Evolutionary conservation across 30 jellyfish, hydroid and myxozoan genomes (phyloP), one percentile per base, ranked within the genome.

Genomic region (Mastigias papua): DNA sequence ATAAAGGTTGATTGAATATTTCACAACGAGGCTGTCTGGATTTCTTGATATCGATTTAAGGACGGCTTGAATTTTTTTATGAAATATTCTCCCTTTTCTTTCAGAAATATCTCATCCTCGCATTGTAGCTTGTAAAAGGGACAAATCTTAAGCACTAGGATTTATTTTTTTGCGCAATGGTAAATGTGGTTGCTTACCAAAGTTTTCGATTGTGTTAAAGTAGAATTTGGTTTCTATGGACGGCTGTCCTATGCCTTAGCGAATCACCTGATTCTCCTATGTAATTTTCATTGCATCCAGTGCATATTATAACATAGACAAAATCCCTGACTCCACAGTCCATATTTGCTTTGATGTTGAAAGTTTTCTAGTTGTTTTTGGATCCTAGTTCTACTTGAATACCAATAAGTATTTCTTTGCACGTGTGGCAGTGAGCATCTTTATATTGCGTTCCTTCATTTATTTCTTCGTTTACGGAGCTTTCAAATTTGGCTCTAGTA

Each of bases 401-500:
- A 15, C 54, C 54, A 42, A 42, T 15, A 42, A 15, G 74, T 28
- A 15, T 63, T 63, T 63, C 74, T 22, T 63, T 63, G 34, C 74
- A 63, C 21, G 74, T 63, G 20, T 63, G 74, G 34, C 74, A 63
- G 74, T 29, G 8, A 29, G 74, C 30, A 22, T 63, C 34, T 42
- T 42, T 8, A 42, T 15, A 42, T 42, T 42, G 54, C 54, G 54
- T 42, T 42, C 8, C 72, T 60, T 60, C n/a, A n/a, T n/a, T n/a
- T 22, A 60, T 21, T 60, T 21, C 9, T 60, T 42, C 54, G 29
- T 60, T 42, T 7, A 20, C 9, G 71, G 29, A 7, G 15, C 54
- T 27, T 69, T 69, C 32, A 73, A 76, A 76, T 49, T 76, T 76
- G 34, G 87, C 87, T 51, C 29, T 49, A 26, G 87, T 50, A 16